These are phyloP conservation scores for Acleris sparsana DNA, from an alignment of 2,888 invertebrate genomes.

Conservation along the genomic window DNA sequence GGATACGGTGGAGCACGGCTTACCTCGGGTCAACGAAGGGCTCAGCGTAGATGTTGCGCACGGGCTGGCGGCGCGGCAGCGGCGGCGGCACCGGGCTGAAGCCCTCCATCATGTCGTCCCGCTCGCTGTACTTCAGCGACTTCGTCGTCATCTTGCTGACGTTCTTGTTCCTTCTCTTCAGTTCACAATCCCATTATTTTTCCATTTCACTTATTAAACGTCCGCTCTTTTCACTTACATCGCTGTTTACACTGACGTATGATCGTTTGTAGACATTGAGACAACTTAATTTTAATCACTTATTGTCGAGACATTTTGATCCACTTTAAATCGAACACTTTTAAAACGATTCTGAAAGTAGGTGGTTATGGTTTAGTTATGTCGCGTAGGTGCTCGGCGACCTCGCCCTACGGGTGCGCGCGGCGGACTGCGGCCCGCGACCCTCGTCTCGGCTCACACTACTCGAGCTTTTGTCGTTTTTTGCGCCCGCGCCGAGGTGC, in stretches of 20 bases:
- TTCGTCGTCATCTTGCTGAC: conserved; percentile 84
- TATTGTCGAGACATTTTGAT: conserved; percentile 31
- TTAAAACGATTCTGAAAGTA: conserved; percentile 17
- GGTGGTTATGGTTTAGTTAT: conserved; percentile 8
- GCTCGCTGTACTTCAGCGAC: conserved; percentile 83
- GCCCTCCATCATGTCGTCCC: conserved; percentile 82
- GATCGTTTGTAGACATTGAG: conserved; percentile 22
- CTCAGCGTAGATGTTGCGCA: conserved; percentile 86
- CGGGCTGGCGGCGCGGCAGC: conserved; percentile 84
- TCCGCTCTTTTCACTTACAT: conserved; percentile 72
- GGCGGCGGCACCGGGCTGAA: conserved; percentile 85
- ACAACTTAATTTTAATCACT: conserved; percentile 22
- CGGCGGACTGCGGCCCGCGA: conserved; percentile 75
- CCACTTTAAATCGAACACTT: conserved; percentile 21
- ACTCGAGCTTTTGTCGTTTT: conserved; percentile 81
- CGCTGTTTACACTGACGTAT: conserved; percentile 34
- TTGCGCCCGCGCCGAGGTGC: conserved; percentile 80
- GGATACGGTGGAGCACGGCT: conserved; percentile 44
- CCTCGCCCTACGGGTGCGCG: conserved; percentile 49
- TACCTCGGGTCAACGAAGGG: conserved; percentile 86
- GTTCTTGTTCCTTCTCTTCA: conserved; percentile 57
- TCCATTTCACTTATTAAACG: conserved; percentile 59
- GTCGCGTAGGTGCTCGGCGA: conserved; percentile 34
- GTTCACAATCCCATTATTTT: conserved; percentile 65
- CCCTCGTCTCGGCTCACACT: conserved; percentile 63